phyloP scores from a whole-genome alignment of 1,140 invertebrate genomes.

The Drosophila chauvacae region DNA sequence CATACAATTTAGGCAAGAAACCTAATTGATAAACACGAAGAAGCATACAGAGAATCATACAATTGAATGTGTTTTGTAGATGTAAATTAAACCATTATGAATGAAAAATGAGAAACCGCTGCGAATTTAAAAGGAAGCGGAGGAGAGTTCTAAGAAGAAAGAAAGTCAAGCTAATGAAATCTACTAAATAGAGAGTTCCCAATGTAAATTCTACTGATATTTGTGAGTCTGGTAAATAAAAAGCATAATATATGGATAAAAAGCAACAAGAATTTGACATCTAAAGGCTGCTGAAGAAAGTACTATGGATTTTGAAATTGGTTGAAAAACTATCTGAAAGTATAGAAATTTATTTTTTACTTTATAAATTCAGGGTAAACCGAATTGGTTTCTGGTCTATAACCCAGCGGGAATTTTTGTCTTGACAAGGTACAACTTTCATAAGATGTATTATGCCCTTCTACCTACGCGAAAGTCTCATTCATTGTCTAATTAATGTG shows the following conservation, averaged over 20 bases:
- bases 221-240: constrained; percentile 69
- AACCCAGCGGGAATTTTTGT: neutral
- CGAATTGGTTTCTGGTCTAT: neutral
- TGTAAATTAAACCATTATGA: constrained; percentile 53
- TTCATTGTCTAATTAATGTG: too few species aligned
- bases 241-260: constrained; percentile 41
- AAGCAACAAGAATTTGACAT: neutral
- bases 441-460: neutral
- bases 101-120: constrained; percentile 28
- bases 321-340: too few species aligned
- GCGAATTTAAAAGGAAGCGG: constrained; percentile 56
- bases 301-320: neutral
- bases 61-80: constrained; percentile 37
- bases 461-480: neutral
- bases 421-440: neutral
- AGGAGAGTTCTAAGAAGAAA: constrained; percentile 36
- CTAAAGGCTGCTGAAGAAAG: neutral
- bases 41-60: constrained; percentile 21
- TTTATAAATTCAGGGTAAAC: too few species aligned
- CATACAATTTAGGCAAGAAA: constrained; percentile 38
- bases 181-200: constrained; percentile 47
- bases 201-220: constrained; percentile 69
- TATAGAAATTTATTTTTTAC: too few species aligned
- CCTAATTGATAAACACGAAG: constrained; percentile 8
- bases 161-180: constrained; percentile 22